Evolutionary conservation across 2,888 invertebrate species (phyloP).

Genomic region (Caenorhabditis imperialis): DNA sequence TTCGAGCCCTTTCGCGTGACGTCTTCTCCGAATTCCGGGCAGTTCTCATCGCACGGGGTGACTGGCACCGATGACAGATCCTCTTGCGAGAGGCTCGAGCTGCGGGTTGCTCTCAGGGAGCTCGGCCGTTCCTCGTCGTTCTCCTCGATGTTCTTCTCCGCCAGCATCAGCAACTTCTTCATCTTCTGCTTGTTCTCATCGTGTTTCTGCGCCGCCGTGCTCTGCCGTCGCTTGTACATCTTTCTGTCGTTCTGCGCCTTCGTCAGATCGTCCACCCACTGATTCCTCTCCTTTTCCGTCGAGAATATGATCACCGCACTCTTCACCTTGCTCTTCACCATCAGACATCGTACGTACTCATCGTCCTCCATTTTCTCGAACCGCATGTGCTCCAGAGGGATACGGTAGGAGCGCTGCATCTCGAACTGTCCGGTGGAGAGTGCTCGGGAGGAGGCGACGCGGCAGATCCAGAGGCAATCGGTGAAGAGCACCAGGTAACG

Average conservation of each 20-base stretch:
- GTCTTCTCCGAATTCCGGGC: constrained; percentile 5
- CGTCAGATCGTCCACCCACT: constrained; percentile 54
- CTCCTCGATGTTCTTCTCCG: constrained; percentile 11
- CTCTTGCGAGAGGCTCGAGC: constrained; percentile 23
- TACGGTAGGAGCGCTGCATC: constrained; percentile 64
- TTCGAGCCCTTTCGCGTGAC: constrained; percentile 9
- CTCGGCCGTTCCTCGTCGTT: constrained; percentile 20
- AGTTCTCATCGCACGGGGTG: constrained; percentile 25
- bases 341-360: constrained; percentile 43
- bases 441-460: constrained; percentile 41
- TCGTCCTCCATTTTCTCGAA: constrained; percentile 50
- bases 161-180: constrained; percentile 1
- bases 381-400: constrained; percentile 66
- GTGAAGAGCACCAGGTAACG: constrained; percentile 71
- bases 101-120: constrained; percentile 15
- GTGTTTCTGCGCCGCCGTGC: constrained; percentile 26
- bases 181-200: constrained; percentile 31
- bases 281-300: constrained; percentile 51
- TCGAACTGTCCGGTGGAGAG: constrained; percentile 61
- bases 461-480: constrained; percentile 73
- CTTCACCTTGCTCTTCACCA: constrained; percentile 51
- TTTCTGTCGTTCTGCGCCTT: constrained; percentile 37
- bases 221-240: constrained; percentile 47
- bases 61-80: constrained; percentile 47
- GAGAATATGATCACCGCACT: constrained; percentile 53